Evolutionary conservation across 1,140 invertebrate genomes (phyloP), one percentile per base, ranked within the genome.

Genomic region (Copidosoma floridanum): DNA sequence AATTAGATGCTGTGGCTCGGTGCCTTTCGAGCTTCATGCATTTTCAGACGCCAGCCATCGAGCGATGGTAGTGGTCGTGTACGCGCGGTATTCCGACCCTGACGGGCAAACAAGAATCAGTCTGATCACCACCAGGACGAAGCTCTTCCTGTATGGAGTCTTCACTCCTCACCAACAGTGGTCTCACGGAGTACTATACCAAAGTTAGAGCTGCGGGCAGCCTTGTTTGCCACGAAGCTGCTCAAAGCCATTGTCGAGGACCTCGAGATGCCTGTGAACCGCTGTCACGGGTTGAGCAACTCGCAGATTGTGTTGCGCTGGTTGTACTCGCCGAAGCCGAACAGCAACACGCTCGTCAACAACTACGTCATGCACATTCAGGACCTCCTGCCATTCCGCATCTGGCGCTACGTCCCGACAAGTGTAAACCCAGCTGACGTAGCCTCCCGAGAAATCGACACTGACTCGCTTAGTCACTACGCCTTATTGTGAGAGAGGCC

Each of bases 361-460:
- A n/a, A n/a, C n/a, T n/a, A n/a, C n/a, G n/a, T n/a, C n/a, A n/a
- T n/a, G n/a, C n/a, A 56, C n/a, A 68, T 76, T 27, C 65, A 69
- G 40, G 59, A 57, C 21, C 16, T 61, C 2, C 26, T 64, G 2
- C 51, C 54, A 8, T 32, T 27, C 2, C 20, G 32, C 1, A n/a
- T 64, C 21, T 74, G 71, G 72, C 41, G 16, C 12, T 60, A 72
- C 54, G 59, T 70, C 8, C 51, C 55, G 11, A 57, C 52, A 10
- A n/a, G 20, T 6, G 32, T 51, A 2, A 75, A 75, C 54, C 73
- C 72, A 35, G 73, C 68, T 3, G 72, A 75, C 51, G 16, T n/a
- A n/a, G 54, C 61, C 3, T 64, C 67, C 18, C 27, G 70, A 37
- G 70, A 71, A n/a, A 32, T 53, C 7, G 43, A 51, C 27, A 18